These are phyloP conservation scores for Aldabrachelys gigantea DNA, from an alignment of 2,113 vertebrate species.

Conservation along the genomic window DNA sequence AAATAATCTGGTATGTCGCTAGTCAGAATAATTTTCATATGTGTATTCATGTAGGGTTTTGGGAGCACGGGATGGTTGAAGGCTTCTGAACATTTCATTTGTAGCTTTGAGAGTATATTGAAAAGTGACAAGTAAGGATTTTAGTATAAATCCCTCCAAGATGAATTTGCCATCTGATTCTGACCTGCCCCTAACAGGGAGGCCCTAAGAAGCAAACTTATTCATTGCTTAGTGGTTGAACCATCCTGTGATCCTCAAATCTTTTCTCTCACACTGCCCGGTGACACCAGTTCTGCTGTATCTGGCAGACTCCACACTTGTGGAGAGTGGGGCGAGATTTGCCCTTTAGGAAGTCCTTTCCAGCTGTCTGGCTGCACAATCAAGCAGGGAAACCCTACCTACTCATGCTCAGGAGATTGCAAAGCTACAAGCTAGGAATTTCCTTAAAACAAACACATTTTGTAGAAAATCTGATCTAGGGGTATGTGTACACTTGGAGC, in stretches of 20 bases:
- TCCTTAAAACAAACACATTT: background rate
- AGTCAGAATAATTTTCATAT: background rate
- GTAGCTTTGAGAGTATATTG: fast-evolving
- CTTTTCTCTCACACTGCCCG: background rate
- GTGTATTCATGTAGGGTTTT: background rate
- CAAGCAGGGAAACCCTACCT: background rate
- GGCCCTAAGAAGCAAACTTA: fast-evolving
- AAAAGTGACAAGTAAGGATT: background rate
- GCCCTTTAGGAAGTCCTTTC: background rate
- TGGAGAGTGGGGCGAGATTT: background rate
- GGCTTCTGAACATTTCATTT: background rate
- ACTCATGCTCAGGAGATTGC: background rate
- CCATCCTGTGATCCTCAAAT: background rate
- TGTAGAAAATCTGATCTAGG: background rate
- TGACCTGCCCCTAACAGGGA: background rate
- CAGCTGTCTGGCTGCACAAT: background rate
- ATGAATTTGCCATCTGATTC: fast-evolving
- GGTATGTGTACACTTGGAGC: background rate
- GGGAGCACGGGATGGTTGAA: background rate
- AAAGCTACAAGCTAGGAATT: background rate
- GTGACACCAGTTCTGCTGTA: background rate
- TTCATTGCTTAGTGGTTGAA: fast-evolving
- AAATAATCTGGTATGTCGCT: fast-evolving
- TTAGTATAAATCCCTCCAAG: background rate
- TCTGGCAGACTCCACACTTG: background rate